phyloP scores from a whole-genome alignment of 2,888 invertebrate species.

The Atethmia centrago region DNA sequence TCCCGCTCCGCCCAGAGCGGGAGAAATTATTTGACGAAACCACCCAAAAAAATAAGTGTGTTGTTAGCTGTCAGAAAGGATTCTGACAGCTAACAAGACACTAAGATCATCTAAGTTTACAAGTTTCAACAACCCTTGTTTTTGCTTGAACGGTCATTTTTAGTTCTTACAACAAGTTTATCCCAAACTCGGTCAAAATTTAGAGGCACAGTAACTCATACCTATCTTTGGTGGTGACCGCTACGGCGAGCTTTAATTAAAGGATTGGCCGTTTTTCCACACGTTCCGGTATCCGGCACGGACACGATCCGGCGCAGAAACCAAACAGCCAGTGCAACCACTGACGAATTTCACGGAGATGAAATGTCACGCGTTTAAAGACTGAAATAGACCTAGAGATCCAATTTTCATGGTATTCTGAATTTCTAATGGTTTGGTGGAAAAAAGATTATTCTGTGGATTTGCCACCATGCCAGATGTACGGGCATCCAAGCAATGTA shows the following conservation, averaged over 20 bases:
- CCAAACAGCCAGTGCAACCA: conserved; percentile 32
- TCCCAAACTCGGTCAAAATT: conserved; percentile 29
- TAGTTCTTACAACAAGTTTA: neutral
- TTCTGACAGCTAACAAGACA: too few species aligned
- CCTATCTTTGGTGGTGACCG: conserved; percentile 74
- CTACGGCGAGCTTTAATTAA: conserved; percentile 79
- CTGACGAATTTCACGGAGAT: conserved; percentile 36
- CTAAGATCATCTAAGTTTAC: too few species aligned
- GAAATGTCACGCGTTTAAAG: conserved; percentile 26
- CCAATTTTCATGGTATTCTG: neutral
- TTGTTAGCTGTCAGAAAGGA: neutral
- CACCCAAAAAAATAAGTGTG: too few species aligned
- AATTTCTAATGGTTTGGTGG: neutral
- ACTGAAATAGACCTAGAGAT: neutral
- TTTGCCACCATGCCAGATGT: neutral
- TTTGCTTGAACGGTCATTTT: neutral
- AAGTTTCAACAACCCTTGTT: too few species aligned
- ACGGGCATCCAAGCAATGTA: too few species aligned
- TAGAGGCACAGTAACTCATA: conserved; percentile 30
- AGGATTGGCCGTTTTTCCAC: conserved; percentile 82
- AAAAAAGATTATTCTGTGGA: neutral
- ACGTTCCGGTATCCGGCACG: conserved; percentile 37
- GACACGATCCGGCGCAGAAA: conserved; percentile 38
- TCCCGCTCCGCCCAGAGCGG: too few species aligned
- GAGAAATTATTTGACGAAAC: too few species aligned